These are phyloP conservation scores for Myotis myotis DNA, from an alignment of 2,797 vertebrate genomes.

Conservation along the genomic window DNA sequence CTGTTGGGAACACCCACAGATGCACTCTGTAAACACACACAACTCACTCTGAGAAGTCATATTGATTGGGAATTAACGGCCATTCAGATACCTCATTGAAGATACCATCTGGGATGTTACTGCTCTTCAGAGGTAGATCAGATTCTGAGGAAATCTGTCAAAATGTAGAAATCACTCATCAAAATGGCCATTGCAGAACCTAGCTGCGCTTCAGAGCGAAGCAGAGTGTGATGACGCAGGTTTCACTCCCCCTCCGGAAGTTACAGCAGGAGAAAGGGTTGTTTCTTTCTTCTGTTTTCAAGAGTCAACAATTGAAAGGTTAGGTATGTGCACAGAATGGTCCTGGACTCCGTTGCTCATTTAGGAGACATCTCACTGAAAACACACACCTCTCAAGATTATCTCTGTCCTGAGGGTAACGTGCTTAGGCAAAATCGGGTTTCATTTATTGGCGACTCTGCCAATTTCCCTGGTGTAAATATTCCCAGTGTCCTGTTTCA, in stretches of 20 bases:
- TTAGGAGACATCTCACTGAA: neutral
- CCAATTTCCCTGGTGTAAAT: neutral
- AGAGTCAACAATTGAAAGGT: neutral
- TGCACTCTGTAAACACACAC: constrained; percentile 30
- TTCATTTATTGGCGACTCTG: neutral
- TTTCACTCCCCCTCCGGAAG: neutral
- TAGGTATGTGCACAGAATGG: neutral
- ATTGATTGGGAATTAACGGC: constrained; percentile 73
- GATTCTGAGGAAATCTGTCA: constrained; percentile 58
- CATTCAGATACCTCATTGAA: constrained; percentile 73
- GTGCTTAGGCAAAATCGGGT: neutral
- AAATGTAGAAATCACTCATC: constrained; percentile 57
- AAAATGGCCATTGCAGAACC: neutral
- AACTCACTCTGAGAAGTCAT: constrained; percentile 58
- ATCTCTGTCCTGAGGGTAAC: neutral
- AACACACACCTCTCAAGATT: neutral
- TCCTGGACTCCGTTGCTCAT: neutral
- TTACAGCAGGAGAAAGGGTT: neutral
- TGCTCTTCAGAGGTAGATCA: constrained; percentile 66
- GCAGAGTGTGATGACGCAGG: neutral
- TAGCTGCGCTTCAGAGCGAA: neutral
- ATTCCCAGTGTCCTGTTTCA: neutral
- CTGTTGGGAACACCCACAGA: constrained; percentile 66
- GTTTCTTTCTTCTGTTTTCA: neutral
- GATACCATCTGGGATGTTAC: constrained; percentile 68